These are phyloP conservation scores for Hybognathus amarus DNA, from an alignment of 2,797 vertebrate genomes.

Conservation along the genomic window DNA sequence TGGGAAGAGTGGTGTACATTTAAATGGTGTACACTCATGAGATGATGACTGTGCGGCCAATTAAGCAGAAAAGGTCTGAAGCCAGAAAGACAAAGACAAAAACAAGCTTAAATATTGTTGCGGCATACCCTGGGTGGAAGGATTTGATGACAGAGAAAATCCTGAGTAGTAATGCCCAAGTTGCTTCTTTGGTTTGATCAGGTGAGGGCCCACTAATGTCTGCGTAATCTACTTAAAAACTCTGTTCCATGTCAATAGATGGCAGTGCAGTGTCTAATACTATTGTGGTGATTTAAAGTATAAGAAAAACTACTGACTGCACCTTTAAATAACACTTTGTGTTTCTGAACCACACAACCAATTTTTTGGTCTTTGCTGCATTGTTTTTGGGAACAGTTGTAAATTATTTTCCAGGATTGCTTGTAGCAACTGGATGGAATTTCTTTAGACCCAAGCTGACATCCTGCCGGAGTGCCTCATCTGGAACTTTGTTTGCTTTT, in stretches of 20 bases:
- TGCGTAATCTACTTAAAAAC: neutral
- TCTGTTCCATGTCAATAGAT: constrained; percentile 6
- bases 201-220: neutral
- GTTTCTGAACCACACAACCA: neutral
- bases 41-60: neutral
- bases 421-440: constrained; percentile 46
- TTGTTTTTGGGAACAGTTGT: neutral
- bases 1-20: neutral
- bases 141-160: neutral
- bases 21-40: neutral
- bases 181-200: neutral
- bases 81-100: neutral
- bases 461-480: constrained; percentile 61
- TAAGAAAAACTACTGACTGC: neutral
- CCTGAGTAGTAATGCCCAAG: neutral
- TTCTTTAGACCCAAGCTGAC: constrained; percentile 54
- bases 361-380: neutral
- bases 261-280: constrained; percentile 9
- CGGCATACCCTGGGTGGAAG: neutral
- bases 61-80: too few species aligned
- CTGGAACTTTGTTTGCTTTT: constrained; percentile 68
- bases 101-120: neutral
- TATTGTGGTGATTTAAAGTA: neutral
- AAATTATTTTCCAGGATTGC: constrained; percentile 29
- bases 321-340: neutral